Conservation (phyloP, 1,140 invertebrate species). For the Amphibalanus amphitrite region DNA sequence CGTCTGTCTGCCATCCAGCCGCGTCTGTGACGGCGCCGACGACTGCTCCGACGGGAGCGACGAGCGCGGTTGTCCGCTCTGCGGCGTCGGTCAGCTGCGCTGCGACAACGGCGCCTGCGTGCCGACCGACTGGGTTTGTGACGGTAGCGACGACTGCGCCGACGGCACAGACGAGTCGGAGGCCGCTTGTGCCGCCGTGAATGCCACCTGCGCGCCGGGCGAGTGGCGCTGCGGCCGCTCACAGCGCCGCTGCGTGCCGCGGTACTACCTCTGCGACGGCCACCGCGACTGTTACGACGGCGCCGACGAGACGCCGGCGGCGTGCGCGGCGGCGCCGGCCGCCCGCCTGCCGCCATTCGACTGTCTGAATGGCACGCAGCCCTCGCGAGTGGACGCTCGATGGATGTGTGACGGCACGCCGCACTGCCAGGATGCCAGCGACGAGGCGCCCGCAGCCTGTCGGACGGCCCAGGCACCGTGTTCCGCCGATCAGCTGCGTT, state of each 20-base stretch:
- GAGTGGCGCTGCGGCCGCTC: too few relatives aligned
- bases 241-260: too few relatives aligned
- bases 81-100: not conserved
- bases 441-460: conserved; percentile 32
- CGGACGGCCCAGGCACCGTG: conserved; percentile 47
- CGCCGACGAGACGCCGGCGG: conserved; percentile 25
- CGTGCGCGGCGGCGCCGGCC: conserved; percentile 35
- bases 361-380: too few relatives aligned
- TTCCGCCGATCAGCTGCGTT: conserved; percentile 58
- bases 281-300: too few relatives aligned
- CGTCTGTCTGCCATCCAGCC: conserved; percentile 40
- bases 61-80: conserved; percentile 30
- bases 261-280: too few relatives aligned
- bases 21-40: conserved; percentile 62
- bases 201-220: too few relatives aligned
- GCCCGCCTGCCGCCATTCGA: conserved; percentile 34
- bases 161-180: conserved; percentile 58
- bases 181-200: not conserved
- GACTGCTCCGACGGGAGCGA: conserved; percentile 75
- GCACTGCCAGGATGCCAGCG: conserved; percentile 9
- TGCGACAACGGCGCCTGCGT: conserved; percentile 34
- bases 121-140: conserved; percentile 53
- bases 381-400: too few relatives aligned
- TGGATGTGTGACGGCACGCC: conserved; percentile 70
- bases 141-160: conserved; percentile 62